Conservation (phyloP, 2,113 vertebrate genomes). For the Pyrgilauda ruficollis region DNA sequence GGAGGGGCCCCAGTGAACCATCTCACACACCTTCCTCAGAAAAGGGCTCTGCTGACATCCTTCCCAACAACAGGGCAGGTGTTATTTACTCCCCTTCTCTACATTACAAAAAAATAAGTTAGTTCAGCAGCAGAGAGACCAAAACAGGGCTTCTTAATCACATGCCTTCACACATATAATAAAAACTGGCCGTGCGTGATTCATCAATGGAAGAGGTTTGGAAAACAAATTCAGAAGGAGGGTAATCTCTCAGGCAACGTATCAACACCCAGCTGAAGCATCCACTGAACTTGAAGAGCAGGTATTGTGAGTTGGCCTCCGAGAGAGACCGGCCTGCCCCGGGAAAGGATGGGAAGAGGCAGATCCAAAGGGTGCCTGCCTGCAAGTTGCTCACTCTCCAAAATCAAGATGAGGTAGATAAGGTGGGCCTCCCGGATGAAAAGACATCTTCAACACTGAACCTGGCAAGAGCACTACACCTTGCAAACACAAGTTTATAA, state of each 20-base stretch:
- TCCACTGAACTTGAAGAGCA: conserved; percentile 51
- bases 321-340: not conserved
- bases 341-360: not conserved
- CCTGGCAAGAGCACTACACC: not conserved
- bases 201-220: conserved; percentile 46
- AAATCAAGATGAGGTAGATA: not conserved
- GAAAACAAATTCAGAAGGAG: conserved; percentile 45
- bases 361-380: not conserved
- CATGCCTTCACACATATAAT: not conserved
- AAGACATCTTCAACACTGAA: not conserved
- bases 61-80: not conserved
- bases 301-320: not conserved
- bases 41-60: not conserved
- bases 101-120: not conserved
- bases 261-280: conserved; percentile 63
- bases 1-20: conserved; percentile 7
- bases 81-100: not conserved
- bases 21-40: not conserved
- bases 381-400: fast-evolving
- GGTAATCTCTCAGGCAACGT: conserved; percentile 47
- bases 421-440: not conserved
- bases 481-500: not conserved
- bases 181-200: not conserved
- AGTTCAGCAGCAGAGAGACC: fast-evolving
- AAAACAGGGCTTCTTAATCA: not conserved